phyloP scores from a whole-genome alignment of 2,888 invertebrate species.

The Cantharis rufa region DNA sequence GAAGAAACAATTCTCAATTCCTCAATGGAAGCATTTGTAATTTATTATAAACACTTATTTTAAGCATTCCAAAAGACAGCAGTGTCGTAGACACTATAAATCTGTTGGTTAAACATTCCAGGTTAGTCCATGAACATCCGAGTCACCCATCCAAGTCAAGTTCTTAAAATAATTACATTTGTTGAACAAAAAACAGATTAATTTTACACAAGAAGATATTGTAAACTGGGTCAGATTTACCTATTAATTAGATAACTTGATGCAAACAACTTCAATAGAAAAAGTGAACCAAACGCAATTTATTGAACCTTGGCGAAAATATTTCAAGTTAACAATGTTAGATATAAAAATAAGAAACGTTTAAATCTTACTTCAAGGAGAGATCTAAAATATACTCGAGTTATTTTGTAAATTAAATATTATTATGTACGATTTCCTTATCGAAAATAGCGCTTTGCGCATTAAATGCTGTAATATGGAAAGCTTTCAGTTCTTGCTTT shows the following conservation, averaged over 20 bases:
- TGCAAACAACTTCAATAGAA: not conserved
- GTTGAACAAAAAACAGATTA: not conserved
- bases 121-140: no score
- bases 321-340: not conserved
- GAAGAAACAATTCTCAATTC: no score
- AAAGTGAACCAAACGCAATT: not conserved
- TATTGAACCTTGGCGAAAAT: not conserved
- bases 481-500: not conserved
- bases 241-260: not conserved
- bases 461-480: not conserved
- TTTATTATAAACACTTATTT: no score
- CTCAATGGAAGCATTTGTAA: no score
- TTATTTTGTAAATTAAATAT: not conserved
- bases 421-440: not conserved
- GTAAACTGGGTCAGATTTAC: not conserved
- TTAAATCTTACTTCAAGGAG: not conserved
- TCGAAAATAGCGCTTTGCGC: not conserved
- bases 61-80: no score
- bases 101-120: no score
- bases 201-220: not conserved
- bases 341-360: not conserved
- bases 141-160: no score
- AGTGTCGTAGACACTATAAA: no score
- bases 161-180: no score
- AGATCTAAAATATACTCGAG: not conserved